These are phyloP conservation scores for Automeris io DNA, from an alignment of 2,888 invertebrate species.

Conservation along the genomic window DNA sequence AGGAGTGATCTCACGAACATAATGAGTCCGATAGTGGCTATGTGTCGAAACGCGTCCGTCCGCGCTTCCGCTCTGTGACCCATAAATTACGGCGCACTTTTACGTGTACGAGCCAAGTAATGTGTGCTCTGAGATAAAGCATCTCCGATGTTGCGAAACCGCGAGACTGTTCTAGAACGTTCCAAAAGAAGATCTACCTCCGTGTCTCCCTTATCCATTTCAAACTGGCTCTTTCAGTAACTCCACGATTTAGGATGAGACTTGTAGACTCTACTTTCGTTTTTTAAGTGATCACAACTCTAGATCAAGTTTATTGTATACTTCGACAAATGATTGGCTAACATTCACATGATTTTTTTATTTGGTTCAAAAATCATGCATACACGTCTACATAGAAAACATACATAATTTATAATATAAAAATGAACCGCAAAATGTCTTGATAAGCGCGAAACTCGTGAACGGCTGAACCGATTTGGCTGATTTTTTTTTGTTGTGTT, in stretches of 20 bases:
- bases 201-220: no score
- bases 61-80: constrained; percentile 59
- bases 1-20: constrained; percentile 27
- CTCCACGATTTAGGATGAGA: background rate
- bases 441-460: no score
- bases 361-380: no score
- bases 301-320: background rate
- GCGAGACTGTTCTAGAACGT: background rate
- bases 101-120: constrained; percentile 20
- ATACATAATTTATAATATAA: no score
- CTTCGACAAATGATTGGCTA: no score
- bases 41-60: constrained; percentile 66
- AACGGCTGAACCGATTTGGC: no score
- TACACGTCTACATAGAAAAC: no score
- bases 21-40: constrained; percentile 62
- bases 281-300: background rate
- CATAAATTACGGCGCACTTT: constrained; percentile 44
- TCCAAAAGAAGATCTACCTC: no score
- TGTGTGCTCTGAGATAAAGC: background rate
- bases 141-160: background rate
- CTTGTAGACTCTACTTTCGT: background rate
- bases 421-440: no score
- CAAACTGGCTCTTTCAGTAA: background rate
- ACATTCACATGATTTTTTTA: no score
- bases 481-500: no score